Evolutionary conservation across 2,113 vertebrate species (phyloP), one percentile per base, ranked within the genome.

Genomic region (Chlorocebus sabaeus): DNA sequence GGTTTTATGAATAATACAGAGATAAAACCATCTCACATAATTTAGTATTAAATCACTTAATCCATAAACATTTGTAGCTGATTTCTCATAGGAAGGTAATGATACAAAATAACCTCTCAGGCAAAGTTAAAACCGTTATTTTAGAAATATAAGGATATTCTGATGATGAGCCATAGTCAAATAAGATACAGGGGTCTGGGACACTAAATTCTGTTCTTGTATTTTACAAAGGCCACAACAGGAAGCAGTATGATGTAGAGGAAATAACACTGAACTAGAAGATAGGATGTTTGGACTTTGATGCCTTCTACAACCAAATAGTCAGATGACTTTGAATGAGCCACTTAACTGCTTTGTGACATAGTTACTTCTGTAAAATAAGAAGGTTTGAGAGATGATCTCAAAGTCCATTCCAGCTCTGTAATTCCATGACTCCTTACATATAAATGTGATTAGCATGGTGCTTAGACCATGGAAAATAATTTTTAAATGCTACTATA

Each of bases 301-400:
- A 18, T 89, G 35, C 13, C 48, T 94, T 38, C 73, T 59, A 59
- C 10, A 23, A 86, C 32, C n/a, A 64, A 75, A 61, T 3, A 86
- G 25, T 30, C 32, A 64, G n/a, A 35, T 90, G 76, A 90, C 85
- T 75, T 86, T 90, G 57, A 12, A 70, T 75, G 83, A 95, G 32
- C 6, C 22, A 76, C 68, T 78, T 87, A 82, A 84, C 14, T 83
- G 95, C 55, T 59, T 38, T 12, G 14, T 35, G 14, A 35, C 40
- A 91, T 70, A 70, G 12, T 68, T 90, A 68, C 30, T 84, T 96
- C 59, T 95, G 17, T 92, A 88, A 94, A 97, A 89, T 73, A 85
- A 87, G 25, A 85, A 35, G 25, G 68, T 86, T 81, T 84, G 38
- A 67, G 57, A 67, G 13, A 38, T 91, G 48, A 43, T 40, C 27